Percentiles rank a stretch among this genome's conserved stretches.
These are phyloP conservation scores for Colletes latitarsis DNA, from an alignment of 1,140 invertebrate species.

Conservation along the genomic window DNA sequence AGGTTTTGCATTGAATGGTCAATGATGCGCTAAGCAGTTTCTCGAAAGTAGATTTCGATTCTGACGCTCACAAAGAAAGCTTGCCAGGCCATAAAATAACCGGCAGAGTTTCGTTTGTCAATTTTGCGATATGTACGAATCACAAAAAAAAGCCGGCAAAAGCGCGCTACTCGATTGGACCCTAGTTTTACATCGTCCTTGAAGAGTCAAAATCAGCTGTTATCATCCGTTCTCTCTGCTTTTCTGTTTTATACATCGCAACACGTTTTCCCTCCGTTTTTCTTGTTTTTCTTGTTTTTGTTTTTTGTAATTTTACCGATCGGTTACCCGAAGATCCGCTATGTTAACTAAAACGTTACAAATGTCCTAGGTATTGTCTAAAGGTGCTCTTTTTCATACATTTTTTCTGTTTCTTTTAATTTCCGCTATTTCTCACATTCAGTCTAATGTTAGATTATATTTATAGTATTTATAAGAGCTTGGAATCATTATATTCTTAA, in stretches of 20 bases:
- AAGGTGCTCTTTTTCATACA: constrained; percentile 59
- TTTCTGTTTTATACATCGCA: neutral
- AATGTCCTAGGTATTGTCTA: constrained; percentile 75
- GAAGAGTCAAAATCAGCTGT: constrained; percentile 54
- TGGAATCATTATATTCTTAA: constrained; percentile 53
- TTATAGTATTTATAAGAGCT: constrained; percentile 64
- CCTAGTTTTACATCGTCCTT: constrained; percentile 67
- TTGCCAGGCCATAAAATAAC: neutral
- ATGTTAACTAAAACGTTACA: constrained; percentile 59
- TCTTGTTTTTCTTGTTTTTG: constrained; percentile 9
- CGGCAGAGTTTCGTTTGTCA: neutral
- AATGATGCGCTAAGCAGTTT: constrained; percentile 16
- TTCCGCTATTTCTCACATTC: constrained; percentile 60
- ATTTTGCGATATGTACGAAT: constrained; percentile 71
- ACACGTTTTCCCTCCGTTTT: neutral
- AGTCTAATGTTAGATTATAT: constrained; percentile 67
- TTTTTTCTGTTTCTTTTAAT: constrained; percentile 40
- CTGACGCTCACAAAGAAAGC: neutral
- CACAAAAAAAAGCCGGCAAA: constrained; percentile 64
- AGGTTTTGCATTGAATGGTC: constrained; percentile 4
- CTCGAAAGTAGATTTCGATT: neutral
- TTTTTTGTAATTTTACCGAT: constrained; percentile 29
- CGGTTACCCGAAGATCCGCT: constrained; percentile 44
- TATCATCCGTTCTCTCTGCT: neutral
- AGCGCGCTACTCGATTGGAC: constrained; percentile 69